Evolutionary conservation across 1,140 invertebrate species (phyloP).

Genomic region (Olivierus martensii): DNA sequence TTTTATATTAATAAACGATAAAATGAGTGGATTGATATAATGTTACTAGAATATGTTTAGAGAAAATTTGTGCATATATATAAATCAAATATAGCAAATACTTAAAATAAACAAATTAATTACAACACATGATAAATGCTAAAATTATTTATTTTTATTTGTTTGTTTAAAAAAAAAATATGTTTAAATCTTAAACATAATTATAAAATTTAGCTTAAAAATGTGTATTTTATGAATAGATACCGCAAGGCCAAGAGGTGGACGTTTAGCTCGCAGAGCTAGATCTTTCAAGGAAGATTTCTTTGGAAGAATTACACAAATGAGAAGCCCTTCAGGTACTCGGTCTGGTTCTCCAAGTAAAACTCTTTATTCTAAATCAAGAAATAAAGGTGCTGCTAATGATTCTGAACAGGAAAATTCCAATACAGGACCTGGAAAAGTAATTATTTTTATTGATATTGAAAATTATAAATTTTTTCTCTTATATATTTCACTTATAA

Average conservation of each 20-base stretch:
- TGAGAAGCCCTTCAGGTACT: constrained; percentile 46
- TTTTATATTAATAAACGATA: too few species aligned
- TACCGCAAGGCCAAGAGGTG: constrained; percentile 12
- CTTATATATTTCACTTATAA: too few species aligned
- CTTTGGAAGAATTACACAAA: constrained; percentile 70
- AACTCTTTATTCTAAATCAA: constrained; percentile 4
- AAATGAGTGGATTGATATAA: too few species aligned
- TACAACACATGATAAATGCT: too few species aligned
- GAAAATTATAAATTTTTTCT: not conserved
- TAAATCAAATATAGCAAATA: too few species aligned
- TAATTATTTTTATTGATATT: not conserved
- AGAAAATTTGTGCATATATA: too few species aligned
- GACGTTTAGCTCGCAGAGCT: constrained; percentile 52
- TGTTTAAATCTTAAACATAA: too few species aligned
- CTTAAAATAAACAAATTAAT: too few species aligned
- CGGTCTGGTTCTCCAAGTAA: constrained; percentile 16
- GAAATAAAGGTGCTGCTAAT: constrained; percentile 8
- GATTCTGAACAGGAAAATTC: constrained; percentile 5
- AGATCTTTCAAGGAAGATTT: constrained; percentile 84
- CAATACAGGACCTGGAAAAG: constrained; percentile 7
- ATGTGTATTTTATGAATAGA: constrained; percentile 8
- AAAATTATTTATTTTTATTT: too few species aligned
- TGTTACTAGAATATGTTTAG: too few species aligned
- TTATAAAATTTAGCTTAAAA: too few species aligned
- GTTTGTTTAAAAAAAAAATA: too few species aligned